A percentile compares a stretch with the other conserved stretches of the same genome.
phyloP scores from a whole-genome alignment of 2,113 vertebrate genomes.

The Emydura subglobosa region DNA sequence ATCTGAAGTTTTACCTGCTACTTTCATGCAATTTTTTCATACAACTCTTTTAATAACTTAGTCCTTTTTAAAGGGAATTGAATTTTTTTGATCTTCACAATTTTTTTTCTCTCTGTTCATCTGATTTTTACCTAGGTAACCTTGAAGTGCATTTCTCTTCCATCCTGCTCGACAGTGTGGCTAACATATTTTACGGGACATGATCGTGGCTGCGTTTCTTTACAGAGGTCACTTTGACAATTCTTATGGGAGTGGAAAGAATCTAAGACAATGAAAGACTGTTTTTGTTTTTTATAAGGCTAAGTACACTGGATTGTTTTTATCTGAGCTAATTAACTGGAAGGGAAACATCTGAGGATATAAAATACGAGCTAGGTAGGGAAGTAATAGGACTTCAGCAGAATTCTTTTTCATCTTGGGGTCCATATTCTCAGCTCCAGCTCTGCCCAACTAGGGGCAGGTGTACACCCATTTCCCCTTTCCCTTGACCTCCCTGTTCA shows the following conservation, averaged over 20 bases:
- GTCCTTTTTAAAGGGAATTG: constrained; percentile 45
- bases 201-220: too few species aligned
- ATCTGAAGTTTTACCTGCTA: constrained; percentile 13
- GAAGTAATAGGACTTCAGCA: not conserved
- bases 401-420: not conserved
- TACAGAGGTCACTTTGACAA: not conserved
- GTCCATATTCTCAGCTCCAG: not conserved
- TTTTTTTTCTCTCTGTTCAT: constrained; percentile 22
- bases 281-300: constrained; percentile 60
- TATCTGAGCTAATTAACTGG: constrained; percentile 66
- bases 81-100: constrained; percentile 53
- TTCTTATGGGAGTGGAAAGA: too few species aligned
- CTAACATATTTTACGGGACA: not conserved
- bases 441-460: not conserved
- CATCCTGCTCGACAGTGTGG: not conserved
- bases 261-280: constrained; percentile 8
- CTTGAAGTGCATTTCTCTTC: constrained; percentile 6
- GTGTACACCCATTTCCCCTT: not conserved
- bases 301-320: constrained; percentile 66
- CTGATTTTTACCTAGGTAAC: constrained; percentile 34
- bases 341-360: constrained; percentile 45
- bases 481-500: not conserved
- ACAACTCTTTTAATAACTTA: constrained; percentile 59
- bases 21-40: not conserved
- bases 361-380: constrained; percentile 3